Evolutionary conservation across 1,140 invertebrate genomes (phyloP), one percentile per base, ranked within the genome.

Genomic region (Drosophila hydei): DNA sequence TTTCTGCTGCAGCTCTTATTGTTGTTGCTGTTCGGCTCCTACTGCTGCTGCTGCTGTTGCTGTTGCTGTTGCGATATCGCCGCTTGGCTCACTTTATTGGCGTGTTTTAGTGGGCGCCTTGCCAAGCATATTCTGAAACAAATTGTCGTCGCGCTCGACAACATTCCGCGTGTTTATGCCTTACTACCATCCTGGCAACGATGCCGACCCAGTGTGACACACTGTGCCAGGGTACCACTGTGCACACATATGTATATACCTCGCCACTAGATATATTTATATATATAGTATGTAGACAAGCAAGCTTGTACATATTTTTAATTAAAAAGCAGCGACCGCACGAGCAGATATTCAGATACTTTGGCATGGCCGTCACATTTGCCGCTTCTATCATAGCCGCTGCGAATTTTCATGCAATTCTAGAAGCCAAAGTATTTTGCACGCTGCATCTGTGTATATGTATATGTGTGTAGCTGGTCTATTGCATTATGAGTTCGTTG

Each of bases 71-170:
- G 55, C 47, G 27, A 47, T 52, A 64, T 77, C 40, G 69, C 65
- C 64, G 45, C 65, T 64, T 68, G 64, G 68, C 63, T 81, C 68
- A 65, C 67, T 75, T 88, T 70, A 69, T 77, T 79, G 75, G 70
- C 77, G 76, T 89, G 84, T 62, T 89, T 89, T 70, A 90, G 84
- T 90, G 88, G 88, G 88, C 88, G 77, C 75, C 56, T 78, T 90
- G 88, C 88, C 88, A 90, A 89, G 81, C 79, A 89, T 90, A 91
- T 91, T 90, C 72, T 79, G 72, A 87, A 83, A 91, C 89, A 91
- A 91, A 91, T 91, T 88, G 89, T 89, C 77, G 89, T 85, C 79
- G 89, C 81, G 79, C 89, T 91, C 89, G 83, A 91, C 89, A 91
- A 91, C 89, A 91, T 91, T 91, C 90, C 87, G 72, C 79, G 70